These are phyloP conservation scores for Intellagama lesueurii DNA, from an alignment of 2,797 vertebrate genomes.

Conservation along the genomic window DNA sequence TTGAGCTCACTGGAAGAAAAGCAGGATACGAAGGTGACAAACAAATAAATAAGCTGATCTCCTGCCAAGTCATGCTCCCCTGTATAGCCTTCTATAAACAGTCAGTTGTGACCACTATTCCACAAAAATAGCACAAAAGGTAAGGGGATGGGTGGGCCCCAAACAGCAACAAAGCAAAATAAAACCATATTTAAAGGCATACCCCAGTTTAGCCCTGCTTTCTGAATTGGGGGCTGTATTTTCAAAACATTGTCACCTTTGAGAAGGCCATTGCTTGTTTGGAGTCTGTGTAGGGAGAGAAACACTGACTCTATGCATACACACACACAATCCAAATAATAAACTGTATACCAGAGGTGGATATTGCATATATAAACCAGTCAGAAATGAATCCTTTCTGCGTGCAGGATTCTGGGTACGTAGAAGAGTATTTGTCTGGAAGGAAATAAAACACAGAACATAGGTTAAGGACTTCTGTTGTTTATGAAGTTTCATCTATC, in stretches of 20 bases:
- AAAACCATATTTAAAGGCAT: not conserved
- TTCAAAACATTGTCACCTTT: not conserved
- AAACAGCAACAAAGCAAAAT: not conserved
- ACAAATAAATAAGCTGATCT: not conserved
- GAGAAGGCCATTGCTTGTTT: not conserved
- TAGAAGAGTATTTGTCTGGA: conserved; percentile 22
- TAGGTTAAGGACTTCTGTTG: not conserved
- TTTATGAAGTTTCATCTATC: not conserved
- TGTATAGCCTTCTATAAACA: not conserved
- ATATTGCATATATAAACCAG: conserved; percentile 36
- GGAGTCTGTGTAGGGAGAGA: not conserved
- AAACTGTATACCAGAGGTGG: conserved; percentile 32
- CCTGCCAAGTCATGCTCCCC: not conserved
- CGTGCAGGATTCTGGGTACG: not conserved
- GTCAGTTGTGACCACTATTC: not conserved
- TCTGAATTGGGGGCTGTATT: not conserved
- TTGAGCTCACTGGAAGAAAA: too few species aligned
- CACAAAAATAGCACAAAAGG: not conserved
- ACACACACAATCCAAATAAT: not conserved
- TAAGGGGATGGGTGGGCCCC: too few species aligned
- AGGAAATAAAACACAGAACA: not conserved
- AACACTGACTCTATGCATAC: not conserved
- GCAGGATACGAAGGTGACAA: too few species aligned
- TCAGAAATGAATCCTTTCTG: not conserved
- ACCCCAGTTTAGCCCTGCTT: not conserved